Conservation (phyloP, 1,140 invertebrate species). For the Caenorhabditis inopinata region DNA sequence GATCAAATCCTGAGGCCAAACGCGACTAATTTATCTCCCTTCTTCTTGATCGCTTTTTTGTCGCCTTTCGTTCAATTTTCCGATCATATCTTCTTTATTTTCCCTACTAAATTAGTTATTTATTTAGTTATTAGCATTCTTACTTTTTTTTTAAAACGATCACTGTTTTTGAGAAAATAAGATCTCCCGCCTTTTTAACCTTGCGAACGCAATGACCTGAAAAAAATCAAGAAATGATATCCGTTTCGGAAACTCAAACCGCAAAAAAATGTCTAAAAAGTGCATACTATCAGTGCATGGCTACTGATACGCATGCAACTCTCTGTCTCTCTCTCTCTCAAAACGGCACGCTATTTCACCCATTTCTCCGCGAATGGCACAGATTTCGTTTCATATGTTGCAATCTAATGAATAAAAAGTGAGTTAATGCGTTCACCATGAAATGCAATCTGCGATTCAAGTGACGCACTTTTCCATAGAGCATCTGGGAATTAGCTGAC, state of each 20-base stretch:
- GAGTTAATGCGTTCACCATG: not conserved
- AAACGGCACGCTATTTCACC: not conserved
- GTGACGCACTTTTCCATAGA: too few species aligned
- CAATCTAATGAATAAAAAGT: not conserved
- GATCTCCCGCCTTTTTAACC: too few species aligned
- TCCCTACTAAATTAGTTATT: not conserved
- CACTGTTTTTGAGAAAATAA: not conserved
- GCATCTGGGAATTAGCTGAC: too few species aligned
- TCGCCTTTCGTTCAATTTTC: not conserved
- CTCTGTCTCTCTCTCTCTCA: not conserved
- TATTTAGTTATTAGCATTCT: not conserved
- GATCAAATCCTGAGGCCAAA: conserved; percentile 15
- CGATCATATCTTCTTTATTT: not conserved
- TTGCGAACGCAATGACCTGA: too few species aligned
- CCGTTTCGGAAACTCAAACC: not conserved
- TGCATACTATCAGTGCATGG: conserved; percentile 24
- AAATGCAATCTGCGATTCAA: too few species aligned
- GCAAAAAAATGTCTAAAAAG: not conserved
- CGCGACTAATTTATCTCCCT: not conserved
- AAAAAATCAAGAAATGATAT: not conserved
- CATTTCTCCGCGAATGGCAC: not conserved
- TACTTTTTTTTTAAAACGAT: not conserved
- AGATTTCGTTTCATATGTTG: not conserved
- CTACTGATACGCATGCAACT: too few species aligned
- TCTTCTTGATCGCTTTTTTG: not conserved